Evolutionary conservation across 53 echinoderm and acorn worm genomes (phyloP), one percentile per base, ranked within the genome.

Genomic region (Arbacia lixula): DNA sequence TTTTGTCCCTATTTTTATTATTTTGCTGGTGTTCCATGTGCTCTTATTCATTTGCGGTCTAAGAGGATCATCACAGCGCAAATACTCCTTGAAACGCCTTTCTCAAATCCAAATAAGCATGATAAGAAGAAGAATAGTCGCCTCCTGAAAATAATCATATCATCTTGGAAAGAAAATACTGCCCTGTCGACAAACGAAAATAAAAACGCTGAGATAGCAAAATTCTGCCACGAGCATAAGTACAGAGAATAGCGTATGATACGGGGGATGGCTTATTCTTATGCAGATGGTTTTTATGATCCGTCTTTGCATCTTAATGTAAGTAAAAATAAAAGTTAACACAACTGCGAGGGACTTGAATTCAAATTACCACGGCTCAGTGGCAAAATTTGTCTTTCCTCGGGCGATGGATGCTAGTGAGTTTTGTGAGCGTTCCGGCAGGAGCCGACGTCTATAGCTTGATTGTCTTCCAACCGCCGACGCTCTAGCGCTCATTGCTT

Each of bases 311-410:
- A 71, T 43, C 71, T 26, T 42, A 71, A 42, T 71, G 46, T 29
- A 36, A 33, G 28, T 10, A 46, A 10, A 14, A 46, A 56, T 29
- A 53, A 52, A 75, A 75, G 54, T 75, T 53, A 75, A 75, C 75
- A 75, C 53, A 75, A 75, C 75, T 75, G 54, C 54, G 75, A 75
- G 35, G 75, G 53, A 53, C 54, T 56, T 53, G 75, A 75, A 75
- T 75, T 75, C 55, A 75, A 75, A 75, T 75, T 75, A 75, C 53
- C 75, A 53, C 75, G 75, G 75, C 75, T 75, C 75, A 75, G 31
- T 75, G 36, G 36, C 54, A 75, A n/a, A 16, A 53, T 31, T 35
- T 75, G 31, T 53, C 52, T 19, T 32, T 52, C 75, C 75, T 54
- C 75, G 1, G 75, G 75, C 75, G 26, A 75, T 75, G 54, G 21